Evolutionary conservation across 1,140 invertebrate genomes (phyloP).

Genomic region (Paraescarpia echinospica): DNA sequence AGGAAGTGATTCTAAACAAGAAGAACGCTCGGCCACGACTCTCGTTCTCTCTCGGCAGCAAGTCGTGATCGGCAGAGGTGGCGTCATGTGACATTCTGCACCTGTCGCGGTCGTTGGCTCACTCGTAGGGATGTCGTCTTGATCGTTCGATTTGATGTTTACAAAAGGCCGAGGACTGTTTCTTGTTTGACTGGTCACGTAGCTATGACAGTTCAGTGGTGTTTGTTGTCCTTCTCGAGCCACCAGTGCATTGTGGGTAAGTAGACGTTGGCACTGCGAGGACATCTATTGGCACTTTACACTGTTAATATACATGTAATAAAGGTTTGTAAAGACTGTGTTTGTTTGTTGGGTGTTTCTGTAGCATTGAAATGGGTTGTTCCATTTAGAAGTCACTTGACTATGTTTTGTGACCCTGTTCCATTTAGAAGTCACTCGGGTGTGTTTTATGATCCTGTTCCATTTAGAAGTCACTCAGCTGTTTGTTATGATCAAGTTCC

Average conservation of each 20-base stretch:
- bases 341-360: neutral
- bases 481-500: too few relatives aligned
- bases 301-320: conserved; percentile 2
- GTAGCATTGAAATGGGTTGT: neutral
- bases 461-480: too few relatives aligned
- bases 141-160: neutral
- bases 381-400: neutral
- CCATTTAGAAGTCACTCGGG: neutral
- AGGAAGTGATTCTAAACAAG: conserved; percentile 95
- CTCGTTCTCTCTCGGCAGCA: conserved; percentile 75
- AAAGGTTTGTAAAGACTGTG: neutral
- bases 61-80: neutral
- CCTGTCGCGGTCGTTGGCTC: neutral
- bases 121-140: neutral
- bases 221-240: neutral
- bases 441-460: too few relatives aligned
- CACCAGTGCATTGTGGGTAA: neutral
- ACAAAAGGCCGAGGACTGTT: neutral
- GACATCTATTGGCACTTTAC: neutral
- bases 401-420: neutral
- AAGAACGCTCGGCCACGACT: conserved; percentile 94
- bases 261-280: neutral
- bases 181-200: neutral
- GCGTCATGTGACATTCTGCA: neutral
- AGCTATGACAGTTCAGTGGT: neutral